Evolutionary conservation across 2,888 invertebrate genomes (phyloP).

Genomic region (Rugalucina vietnamica): DNA sequence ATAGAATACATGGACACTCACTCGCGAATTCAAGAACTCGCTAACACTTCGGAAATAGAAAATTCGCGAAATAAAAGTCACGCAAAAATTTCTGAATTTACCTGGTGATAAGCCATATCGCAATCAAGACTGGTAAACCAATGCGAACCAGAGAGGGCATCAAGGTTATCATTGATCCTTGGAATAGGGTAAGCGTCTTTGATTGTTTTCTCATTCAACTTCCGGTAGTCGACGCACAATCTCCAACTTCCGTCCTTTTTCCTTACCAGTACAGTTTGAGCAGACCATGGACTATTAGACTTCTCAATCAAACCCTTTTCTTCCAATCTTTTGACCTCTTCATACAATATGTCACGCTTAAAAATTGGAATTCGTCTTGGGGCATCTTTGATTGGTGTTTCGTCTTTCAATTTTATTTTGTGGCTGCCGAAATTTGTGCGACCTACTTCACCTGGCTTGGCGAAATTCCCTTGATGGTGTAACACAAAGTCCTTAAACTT

Average conservation of each 20-base stretch:
- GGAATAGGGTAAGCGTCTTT: constrained; percentile 32
- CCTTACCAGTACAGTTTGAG: constrained; percentile 14
- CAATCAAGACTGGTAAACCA: constrained; percentile 34
- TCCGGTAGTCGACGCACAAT: constrained; percentile 25
- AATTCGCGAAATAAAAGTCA: no score
- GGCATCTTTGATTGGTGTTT: constrained; percentile 26
- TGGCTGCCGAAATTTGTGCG: constrained; percentile 13
- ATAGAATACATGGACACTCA: no score
- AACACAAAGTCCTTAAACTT: constrained; percentile 13
- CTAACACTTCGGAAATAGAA: no score
- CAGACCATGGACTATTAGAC: constrained; percentile 12
- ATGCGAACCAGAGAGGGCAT: constrained; percentile 20
- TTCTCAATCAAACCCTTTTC: constrained; percentile 34
- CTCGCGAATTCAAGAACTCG: no score
- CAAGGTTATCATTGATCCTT: constrained; percentile 4
- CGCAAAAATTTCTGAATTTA: no score
- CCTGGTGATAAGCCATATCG: constrained; percentile 35
- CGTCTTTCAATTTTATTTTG: constrained; percentile 30
- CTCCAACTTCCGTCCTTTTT: constrained; percentile 33
- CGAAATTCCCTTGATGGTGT: constrained; percentile 9
- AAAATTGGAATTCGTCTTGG: constrained; percentile 10
- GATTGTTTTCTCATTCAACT: constrained; percentile 7
- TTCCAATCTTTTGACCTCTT: constrained; percentile 34
- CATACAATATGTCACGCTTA: constrained; percentile 24
- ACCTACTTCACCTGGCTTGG: constrained; percentile 13